Evolutionary conservation across 2,888 invertebrate species (phyloP).

Genomic region (Meiosimyza decipiens): DNA sequence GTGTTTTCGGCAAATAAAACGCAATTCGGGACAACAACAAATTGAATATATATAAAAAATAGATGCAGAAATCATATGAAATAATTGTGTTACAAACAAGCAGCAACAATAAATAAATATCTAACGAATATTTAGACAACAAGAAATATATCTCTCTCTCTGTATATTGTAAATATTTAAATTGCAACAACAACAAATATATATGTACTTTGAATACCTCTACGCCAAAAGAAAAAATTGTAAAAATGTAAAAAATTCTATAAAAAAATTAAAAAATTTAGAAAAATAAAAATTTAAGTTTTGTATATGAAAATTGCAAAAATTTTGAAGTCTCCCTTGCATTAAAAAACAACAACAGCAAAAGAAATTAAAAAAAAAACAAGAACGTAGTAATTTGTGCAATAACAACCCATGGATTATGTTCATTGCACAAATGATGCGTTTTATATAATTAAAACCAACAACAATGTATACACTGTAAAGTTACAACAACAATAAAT

Average conservation of each 20-base stretch:
- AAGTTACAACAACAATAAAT: conserved; percentile 33
- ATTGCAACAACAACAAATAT: conserved; percentile 3
- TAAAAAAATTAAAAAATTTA: conserved; percentile 19
- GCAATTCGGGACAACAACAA: conserved; percentile 31
- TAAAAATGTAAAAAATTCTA: conserved; percentile 17
- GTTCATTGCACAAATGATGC: conserved; percentile 57
- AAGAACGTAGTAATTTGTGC: conserved; percentile 49
- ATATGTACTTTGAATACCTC: conserved; percentile 2
- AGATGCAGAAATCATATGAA: conserved; percentile 14
- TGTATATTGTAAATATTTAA: not conserved
- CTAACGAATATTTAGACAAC: conserved; percentile 31
- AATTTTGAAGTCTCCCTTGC: not conserved
- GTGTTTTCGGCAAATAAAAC: conserved; percentile 59
- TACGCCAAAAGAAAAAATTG: conserved; percentile 18
- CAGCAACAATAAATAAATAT: not conserved
- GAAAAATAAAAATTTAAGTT: conserved; percentile 33
- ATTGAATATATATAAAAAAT: conserved; percentile 36
- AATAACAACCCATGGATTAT: conserved; percentile 67
- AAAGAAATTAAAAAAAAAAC: not conserved
- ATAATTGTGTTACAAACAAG: conserved; percentile 4
- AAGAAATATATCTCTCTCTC: conserved; percentile 35
- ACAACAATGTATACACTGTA: conserved; percentile 27
- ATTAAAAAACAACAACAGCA: conserved; percentile 31
- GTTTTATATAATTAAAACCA: conserved; percentile 13
- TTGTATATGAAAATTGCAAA: not conserved